Base-by-base conservation (phyloP, 2,113 vertebrate species). In the Donacobius atricapilla region DNA sequence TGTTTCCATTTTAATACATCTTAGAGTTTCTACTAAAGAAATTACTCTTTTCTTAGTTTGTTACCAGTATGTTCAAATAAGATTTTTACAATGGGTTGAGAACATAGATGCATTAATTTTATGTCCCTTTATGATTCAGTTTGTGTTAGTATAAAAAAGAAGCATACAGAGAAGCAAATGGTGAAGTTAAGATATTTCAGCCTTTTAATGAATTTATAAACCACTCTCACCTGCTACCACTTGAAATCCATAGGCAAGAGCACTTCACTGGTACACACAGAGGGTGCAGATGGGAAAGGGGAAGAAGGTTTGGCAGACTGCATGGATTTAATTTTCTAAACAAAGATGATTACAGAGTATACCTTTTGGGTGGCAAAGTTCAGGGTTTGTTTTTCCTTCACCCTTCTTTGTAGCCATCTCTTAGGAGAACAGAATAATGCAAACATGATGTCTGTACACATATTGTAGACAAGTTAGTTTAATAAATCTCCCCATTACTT, bases 171-270 rank as follows among this genome's bases (percentile, higher is more conserved):
- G 90, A 87, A 91, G 70, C 82, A 93, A 90, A 93, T 93, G 68
- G 57, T 71, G 57, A 82, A 89, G 60, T 82, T 91, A 89, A 87
- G 73, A 72, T 70, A 79, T 91, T 78, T 79, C 66, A 87, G 82
- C 45, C 31, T 85, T 94, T 63, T 91, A 87, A 95, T 85, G 40
- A 90, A 84, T 94, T 95, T 82, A 79, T 91, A 85, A 90, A 68
- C 48, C 61, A 60, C 44, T 37, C 56, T 93, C 87, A 93, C 73
- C 87, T 96, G 95, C 85, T 85, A 76, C 92, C 92, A 87, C 92
- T 93, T 51, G 53, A 91, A 94, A 91, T 79, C 57, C 22, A 4
- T 30, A 53, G 58, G 40, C 65, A 89, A 82, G 92, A 84, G 70
- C 70, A 71, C 87, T 91, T 89, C 47, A 87, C 4, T 31, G 69